Base-by-base conservation (phyloP, 92 coral and sea anemone species). In the Palythoa grandis region DNA sequence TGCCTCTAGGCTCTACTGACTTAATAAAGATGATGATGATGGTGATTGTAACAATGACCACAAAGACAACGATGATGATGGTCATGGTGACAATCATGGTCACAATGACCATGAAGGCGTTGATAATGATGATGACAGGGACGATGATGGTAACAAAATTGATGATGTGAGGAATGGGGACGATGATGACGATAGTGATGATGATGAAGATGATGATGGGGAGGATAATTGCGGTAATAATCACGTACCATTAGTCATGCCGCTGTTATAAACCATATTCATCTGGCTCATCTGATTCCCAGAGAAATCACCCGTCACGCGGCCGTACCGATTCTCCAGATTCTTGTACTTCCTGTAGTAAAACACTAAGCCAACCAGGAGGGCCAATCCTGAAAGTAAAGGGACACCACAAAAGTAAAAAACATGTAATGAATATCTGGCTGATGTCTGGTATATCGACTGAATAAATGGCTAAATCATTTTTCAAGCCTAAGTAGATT, bases 301-400 rank as follows among this genome's bases (percentile, higher is more conserved):
- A 38, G 83, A 78, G 54, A 58, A 63, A 24, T 43, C 74, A 23
- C 74, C 74, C 1, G 85, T 66, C 74, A 80, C 74, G 2, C 85
- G 73, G n/a, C 85, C 85, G 24, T 80, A 80, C 54, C 43, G 60
- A 52, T 19, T 66, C 48, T 80, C 85, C 1, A 80, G 85, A 11
- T 66, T 80, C 85, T 80, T 80, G 74, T 80, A 80, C 85, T 80
- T 80, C 13, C 85, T 43, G 74, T 80, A 80, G 85, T 80, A 80
- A 47, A 80, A 80, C 85, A 80, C 74, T 5, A 80, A 37, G 12
- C 85, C 85, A 6, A 48, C 74, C 52, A 80, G 74, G 15, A 80
- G 85, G n/a, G 52, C 53, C 12, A 80, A 1, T 23, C 74, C 85
- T 80, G 58, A 65, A 66, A 43, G 29, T 57, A 19, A 65, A 80